Evolutionary conservation across 2,113 vertebrate species (phyloP), one percentile per base, ranked within the genome.

Genomic region (Argyrosomus japonicus): DNA sequence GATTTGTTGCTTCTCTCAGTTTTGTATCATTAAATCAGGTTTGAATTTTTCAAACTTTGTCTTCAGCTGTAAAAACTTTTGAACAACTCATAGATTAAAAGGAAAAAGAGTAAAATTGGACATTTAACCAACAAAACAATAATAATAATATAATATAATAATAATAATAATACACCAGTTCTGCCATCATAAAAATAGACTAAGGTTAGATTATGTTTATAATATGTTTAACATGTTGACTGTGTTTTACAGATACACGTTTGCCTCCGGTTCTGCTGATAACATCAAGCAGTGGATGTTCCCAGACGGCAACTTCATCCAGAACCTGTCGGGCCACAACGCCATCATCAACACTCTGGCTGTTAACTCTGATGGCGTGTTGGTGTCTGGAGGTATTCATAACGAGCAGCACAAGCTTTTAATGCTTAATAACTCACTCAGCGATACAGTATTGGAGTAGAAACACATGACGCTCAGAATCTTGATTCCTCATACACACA

Each of bases 241-340:
- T 68, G 40, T 93, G 86, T 69, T 90, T 91, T 48, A 54, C 89
- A 99, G 98, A 93, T 99, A 99, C 81, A 99, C 98, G 0, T 99
- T 99, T 93, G 98, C 98, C 2, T 99, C 98, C 81, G 98, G 98
- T 73, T 99, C 98, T 86, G 98, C 98, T 32, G 98, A 99, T 94
- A 99, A 99, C 92, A 98, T 99, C 93, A 99, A 99, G 29, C 97
- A 99, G 89, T 99, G 98, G 98, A 98, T 97, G 94, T 99, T 98
- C 91, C 98, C 98, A 17, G 98, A 99, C 78, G 98, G 98, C 91
- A 97, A 95, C 85, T 99, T 99, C 87, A 99, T 99, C 93, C 98
- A 99, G 93, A 99, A 99, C 87, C 97, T 99, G 32, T 99, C 98
- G 1, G 98, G 98, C 68, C 98, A 99, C 92, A 99, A 97, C 85